Conservation (phyloP, 2,888 invertebrate genomes). For the Cephus spinipes region DNA sequence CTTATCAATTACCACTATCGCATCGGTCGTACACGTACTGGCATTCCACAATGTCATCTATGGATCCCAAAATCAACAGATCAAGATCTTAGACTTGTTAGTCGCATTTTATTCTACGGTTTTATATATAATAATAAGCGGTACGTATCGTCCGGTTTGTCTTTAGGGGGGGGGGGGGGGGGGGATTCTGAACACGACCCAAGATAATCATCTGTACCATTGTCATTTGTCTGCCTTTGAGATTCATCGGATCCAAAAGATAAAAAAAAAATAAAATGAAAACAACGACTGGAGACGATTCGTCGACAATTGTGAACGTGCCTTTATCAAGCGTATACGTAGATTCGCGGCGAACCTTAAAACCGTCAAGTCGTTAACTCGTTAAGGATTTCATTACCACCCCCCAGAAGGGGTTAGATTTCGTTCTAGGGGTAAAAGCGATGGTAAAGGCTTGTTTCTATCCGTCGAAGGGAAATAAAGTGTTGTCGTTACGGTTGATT, state of each 20-base stretch:
- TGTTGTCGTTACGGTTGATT: conserved; percentile 48
- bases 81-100: not conserved
- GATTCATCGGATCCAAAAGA: not conserved
- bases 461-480: conserved; percentile 41
- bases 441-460: conserved; percentile 35
- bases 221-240: not conserved
- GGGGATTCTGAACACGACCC: too few relatives aligned
- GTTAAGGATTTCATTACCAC: conserved; percentile 30
- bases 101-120: not conserved
- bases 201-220: not conserved
- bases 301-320: conserved; percentile 12
- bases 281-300: conserved; percentile 2
- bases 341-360: not conserved
- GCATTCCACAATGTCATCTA: not conserved
- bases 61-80: not conserved
- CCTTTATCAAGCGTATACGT: conserved; percentile 22
- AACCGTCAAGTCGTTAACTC: conserved; percentile 22
- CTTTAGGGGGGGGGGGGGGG: not conserved
- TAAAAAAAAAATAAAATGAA: not conserved
- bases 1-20: not conserved
- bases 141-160: not conserved
- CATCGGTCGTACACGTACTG: not conserved
- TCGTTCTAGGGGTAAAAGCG: not conserved
- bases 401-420: not conserved
- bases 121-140: not conserved